Evolutionary conservation across 92 coral and sea anemone species (phyloP), one percentile per base, ranked within the genome.

Genomic region (Umimayanthus chanpuru): DNA sequence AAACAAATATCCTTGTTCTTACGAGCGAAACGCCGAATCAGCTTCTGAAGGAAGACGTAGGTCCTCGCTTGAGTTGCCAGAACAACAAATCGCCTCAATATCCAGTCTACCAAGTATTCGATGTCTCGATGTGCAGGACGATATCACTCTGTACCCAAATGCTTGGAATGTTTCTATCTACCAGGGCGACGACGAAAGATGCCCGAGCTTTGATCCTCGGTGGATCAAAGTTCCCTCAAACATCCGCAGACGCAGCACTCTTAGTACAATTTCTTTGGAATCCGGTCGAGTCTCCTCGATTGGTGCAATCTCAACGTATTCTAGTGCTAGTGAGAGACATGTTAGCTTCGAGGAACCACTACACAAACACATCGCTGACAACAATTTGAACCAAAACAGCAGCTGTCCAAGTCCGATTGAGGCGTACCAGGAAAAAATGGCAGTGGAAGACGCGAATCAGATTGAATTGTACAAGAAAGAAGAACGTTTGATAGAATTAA

Each of bases 401-500:
- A 15, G 25, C 71, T 5, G 21, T 32, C 20, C n/a, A 28, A 7
- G 41, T 79, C 83, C 84, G 11, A 43, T 23, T 26, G 15, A 82
- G 41, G 14, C 41, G 15, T 28, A 26, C 65, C 87, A 26, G 41
- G 40, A 50, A 43, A 83, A n/a, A 9, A 9, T 38, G 12, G 36
- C 64, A 43, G 68, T 30, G 38, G 10, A 40, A 18, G 28, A 64
- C 10, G 40, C 1, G 20, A 32, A 80, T 43, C 29, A 25, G n/a
- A n/a, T 26, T 44, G 66, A 53, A 49, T 21, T 68, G 29, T 44
- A 21, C 23, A 29, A 15, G 23, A 70, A 70, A 28, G 78, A 70
- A 72, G 87, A 83, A 28, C 77, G 40, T 26, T 29, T 83, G 44
- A 29, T 70, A 16, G 25, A 21, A 47, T 28, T 83, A 49, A 38